Conservation (phyloP, 2,113 vertebrate genomes). For the Caloenas nicobarica region DNA sequence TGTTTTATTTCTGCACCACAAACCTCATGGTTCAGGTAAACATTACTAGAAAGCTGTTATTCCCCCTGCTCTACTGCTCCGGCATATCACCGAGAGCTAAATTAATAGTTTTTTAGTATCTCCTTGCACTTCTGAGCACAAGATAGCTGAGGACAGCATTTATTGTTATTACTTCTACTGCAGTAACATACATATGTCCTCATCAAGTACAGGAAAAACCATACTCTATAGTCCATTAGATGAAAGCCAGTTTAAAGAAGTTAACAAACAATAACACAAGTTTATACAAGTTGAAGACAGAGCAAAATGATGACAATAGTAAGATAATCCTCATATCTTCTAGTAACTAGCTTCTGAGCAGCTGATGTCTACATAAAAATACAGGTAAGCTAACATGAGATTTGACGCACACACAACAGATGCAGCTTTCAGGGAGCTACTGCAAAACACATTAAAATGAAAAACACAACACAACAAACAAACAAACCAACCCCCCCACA, state of each 20-base stretch:
- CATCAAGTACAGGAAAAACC: not conserved
- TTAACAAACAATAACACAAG: not conserved
- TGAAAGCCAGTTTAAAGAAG: not conserved
- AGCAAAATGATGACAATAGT: fast-evolving
- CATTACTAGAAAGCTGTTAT: not conserved
- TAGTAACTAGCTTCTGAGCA: not conserved
- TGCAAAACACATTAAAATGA: not conserved
- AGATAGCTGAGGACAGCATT: not conserved
- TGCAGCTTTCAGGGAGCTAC: fast-evolving
- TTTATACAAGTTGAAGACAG: not conserved
- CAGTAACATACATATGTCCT: not conserved
- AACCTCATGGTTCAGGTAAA: not conserved
- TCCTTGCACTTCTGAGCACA: not conserved
- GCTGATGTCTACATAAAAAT: not conserved
- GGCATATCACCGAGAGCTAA: not conserved
- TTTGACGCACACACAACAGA: not conserved
- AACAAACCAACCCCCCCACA: too few relatives aligned
- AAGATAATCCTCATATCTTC: not conserved
- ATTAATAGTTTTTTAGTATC: not conserved
- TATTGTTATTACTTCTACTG: not conserved
- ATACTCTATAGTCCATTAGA: not conserved
- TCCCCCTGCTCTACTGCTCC: not conserved
- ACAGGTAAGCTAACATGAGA: not conserved
- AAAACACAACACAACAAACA: not conserved
- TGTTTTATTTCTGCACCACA: not conserved